Conservation (phyloP, 2,797 vertebrate genomes). For the Gallirallus australis region DNA sequence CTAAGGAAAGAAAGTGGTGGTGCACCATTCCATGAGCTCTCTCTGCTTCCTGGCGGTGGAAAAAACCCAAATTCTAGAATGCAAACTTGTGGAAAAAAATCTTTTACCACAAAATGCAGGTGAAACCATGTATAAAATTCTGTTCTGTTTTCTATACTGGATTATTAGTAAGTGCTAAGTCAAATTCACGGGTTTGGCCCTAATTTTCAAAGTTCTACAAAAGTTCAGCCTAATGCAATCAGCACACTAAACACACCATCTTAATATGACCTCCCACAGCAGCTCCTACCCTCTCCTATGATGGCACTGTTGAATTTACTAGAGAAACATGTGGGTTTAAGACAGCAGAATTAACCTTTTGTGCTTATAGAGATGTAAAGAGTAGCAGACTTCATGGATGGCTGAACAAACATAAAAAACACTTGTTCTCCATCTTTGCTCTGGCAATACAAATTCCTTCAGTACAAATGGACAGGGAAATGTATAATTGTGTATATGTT, state of each 20-base stretch:
- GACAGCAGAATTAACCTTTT: background rate
- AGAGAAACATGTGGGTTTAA: background rate
- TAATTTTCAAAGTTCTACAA: background rate
- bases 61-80: background rate
- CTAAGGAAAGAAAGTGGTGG: background rate
- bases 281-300: background rate
- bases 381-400: background rate
- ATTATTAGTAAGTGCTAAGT: background rate
- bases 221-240: background rate
- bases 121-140: background rate
- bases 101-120: background rate
- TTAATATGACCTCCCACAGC: background rate
- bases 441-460: background rate
- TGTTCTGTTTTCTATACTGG: background rate
- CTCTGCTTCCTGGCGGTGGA: background rate
- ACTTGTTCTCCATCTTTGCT: background rate
- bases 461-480: background rate
- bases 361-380: background rate
- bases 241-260: background rate
- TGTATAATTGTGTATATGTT: background rate
- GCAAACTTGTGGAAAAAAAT: background rate
- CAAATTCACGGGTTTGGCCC: background rate
- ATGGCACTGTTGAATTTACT: background rate
- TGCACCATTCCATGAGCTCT: background rate
- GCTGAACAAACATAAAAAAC: background rate